These are phyloP conservation scores for Hippocampus zosterae DNA, from an alignment of 2,113 vertebrate genomes.

Conservation along the genomic window DNA sequence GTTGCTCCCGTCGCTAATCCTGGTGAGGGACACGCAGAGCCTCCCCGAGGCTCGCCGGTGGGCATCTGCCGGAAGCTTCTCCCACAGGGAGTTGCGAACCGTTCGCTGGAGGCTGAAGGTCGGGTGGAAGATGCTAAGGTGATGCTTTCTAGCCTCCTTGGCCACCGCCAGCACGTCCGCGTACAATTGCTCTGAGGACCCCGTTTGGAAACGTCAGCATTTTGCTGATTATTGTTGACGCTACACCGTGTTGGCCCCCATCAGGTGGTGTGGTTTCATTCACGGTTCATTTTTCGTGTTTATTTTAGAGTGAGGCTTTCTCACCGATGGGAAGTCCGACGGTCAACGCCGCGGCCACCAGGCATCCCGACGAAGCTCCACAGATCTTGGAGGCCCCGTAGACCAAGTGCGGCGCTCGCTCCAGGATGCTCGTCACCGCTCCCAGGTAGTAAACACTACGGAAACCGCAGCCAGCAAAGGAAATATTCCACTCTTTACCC, in stretches of 20 bases:
- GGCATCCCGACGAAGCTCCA: constrained; percentile 79
- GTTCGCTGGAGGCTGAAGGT: constrained; percentile 72
- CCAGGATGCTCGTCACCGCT: constrained; percentile 75
- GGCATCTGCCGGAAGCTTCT: constrained; percentile 75
- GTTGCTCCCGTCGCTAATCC: constrained; percentile 79
- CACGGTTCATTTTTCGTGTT: not conserved
- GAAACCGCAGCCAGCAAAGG: constrained; percentile 86
- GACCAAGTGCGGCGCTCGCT: constrained; percentile 74
- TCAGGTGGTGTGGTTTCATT: too few relatives aligned
- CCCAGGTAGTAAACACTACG: constrained; percentile 82
- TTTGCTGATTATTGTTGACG: not conserved
- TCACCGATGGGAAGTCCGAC: constrained; percentile 76
- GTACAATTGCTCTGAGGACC: constrained; percentile 54
- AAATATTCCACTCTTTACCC: constrained; percentile 79
- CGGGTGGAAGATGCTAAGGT: constrained; percentile 80
- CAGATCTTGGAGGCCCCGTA: constrained; percentile 72
- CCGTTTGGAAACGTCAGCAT: not conserved
- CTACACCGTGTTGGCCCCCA: too few relatives aligned
- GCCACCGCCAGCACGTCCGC: constrained; percentile 57
- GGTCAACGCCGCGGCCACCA: constrained; percentile 71
- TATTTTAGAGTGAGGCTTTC: constrained; percentile 21
- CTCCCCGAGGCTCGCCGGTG: constrained; percentile 76
- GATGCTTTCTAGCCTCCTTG: constrained; percentile 69
- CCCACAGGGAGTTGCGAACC: constrained; percentile 59
- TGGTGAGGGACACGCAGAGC: constrained; percentile 83